Conservation (phyloP, 64 coral and sea anemone genomes). For the Acropora tenuis region DNA sequence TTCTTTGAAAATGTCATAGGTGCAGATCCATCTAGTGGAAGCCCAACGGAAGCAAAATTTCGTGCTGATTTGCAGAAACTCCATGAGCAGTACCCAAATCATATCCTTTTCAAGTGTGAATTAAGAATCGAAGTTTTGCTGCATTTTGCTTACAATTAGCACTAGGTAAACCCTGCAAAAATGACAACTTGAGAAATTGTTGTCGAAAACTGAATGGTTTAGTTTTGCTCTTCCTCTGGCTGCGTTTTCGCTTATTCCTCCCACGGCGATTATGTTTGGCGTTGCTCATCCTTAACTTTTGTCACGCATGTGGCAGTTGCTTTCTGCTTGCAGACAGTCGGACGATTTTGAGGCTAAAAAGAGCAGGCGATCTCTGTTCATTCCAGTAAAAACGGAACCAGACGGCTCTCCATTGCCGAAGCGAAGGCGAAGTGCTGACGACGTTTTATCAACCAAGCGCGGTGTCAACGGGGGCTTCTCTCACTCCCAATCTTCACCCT, state of each 20-base stretch:
- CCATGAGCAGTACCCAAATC: conserved; percentile 93
- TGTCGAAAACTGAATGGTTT: background rate
- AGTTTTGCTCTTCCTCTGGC: background rate
- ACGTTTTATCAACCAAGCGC: conserved; percentile 21
- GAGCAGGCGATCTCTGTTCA: conserved; percentile 91
- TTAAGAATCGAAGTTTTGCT: too few relatives aligned
- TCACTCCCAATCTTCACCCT: conserved; percentile 69
- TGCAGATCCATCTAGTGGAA: conserved; percentile 38
- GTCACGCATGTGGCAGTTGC: conserved; percentile 89
- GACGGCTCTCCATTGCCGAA: conserved; percentile 55
- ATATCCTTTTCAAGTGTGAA: conserved; percentile 81
- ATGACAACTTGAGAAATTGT: too few relatives aligned
- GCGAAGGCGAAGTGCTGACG: conserved; percentile 57
- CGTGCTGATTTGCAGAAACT: conserved; percentile 93
- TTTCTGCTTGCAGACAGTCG: conserved; percentile 72
- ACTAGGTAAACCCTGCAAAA: too few relatives aligned
- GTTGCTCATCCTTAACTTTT: conserved; percentile 58
- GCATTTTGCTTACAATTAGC: too few relatives aligned
- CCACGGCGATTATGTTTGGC: background rate
- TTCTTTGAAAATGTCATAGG: background rate
- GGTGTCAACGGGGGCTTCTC: conserved; percentile 47
- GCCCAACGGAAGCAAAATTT: conserved; percentile 93
- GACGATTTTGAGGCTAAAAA: conserved; percentile 58
- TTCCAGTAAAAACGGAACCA: background rate
- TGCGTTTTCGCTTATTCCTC: too few relatives aligned